These are phyloP conservation scores for Aphelenchoides bicaudatus DNA, from an alignment of 2,888 invertebrate species.

Conservation along the genomic window DNA sequence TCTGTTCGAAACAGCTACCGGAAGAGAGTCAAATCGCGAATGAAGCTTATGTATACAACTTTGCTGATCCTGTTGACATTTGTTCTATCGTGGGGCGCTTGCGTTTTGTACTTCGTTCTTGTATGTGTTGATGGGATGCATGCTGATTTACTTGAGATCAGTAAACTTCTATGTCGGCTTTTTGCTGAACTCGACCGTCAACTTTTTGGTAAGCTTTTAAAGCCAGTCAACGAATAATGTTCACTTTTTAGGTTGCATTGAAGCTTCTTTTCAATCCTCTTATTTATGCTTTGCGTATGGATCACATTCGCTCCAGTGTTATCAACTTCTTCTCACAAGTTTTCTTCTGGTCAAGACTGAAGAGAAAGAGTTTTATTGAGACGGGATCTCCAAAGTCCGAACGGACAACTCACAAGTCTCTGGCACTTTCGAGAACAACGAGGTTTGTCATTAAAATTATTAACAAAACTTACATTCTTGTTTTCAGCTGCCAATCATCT, in stretches of 20 bases:
- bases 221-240: constrained; percentile 17
- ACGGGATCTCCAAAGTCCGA: too few relatives aligned
- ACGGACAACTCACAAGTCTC: too few relatives aligned
- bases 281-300: constrained; percentile 57
- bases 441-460: too few relatives aligned
- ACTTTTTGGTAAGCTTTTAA: constrained; percentile 44
- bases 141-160: constrained; percentile 40
- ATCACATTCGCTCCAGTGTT: too few relatives aligned
- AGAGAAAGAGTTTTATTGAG: too few relatives aligned
- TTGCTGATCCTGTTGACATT: constrained; percentile 53
- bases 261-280: constrained; percentile 57
- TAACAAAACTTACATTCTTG: too few relatives aligned
- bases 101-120: constrained; percentile 53
- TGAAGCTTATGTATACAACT: constrained; percentile 57
- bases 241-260: constrained; percentile 43
- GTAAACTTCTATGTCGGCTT: constrained; percentile 46
- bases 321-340: too few relatives aligned
- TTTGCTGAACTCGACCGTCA: constrained; percentile 46
- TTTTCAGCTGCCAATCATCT: too few relatives aligned
- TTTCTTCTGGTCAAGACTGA: too few relatives aligned
- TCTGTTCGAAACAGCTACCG: constrained; percentile 32
- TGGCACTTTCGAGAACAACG: too few relatives aligned
- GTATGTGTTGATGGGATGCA: constrained; percentile 52
- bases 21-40: constrained; percentile 35
- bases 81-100: constrained; percentile 54